phyloP scores from a whole-genome alignment of 1,140 invertebrate species.

The Leptinotarsa lineolata region DNA sequence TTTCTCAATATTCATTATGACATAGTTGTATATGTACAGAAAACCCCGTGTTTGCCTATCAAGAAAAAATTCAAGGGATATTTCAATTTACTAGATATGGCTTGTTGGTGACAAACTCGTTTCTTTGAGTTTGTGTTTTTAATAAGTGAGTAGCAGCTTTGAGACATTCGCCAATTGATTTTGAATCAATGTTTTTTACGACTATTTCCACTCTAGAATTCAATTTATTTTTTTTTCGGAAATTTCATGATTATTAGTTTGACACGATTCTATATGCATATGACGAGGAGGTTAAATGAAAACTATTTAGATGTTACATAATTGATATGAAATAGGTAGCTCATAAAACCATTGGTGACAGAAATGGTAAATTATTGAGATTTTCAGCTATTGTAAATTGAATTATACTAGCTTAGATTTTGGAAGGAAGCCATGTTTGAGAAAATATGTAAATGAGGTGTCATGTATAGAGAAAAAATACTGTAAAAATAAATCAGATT shows the following conservation, averaged over 20 bases:
- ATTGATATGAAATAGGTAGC: slow-evolving; percentile 4
- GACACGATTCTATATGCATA: not conserved
- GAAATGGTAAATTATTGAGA: no score
- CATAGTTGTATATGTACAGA: slow-evolving; percentile 41
- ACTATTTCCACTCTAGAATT: not conserved
- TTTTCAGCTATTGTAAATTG: no score
- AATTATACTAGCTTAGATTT: not conserved
- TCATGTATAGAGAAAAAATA: not conserved
- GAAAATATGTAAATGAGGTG: not conserved
- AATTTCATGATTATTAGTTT: slow-evolving; percentile 4
- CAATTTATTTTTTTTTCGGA: not conserved
- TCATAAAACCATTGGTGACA: not conserved
- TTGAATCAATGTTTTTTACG: slow-evolving; percentile 11
- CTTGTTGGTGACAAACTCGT: slow-evolving; percentile 21
- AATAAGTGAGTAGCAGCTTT: slow-evolving; percentile 23
- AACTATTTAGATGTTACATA: slow-evolving; percentile 10
- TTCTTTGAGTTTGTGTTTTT: slow-evolving; percentile 26
- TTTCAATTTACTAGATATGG: slow-evolving; percentile 22
- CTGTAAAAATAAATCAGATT: slow-evolving; percentile 12
- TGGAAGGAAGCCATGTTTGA: not conserved
- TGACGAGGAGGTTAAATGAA: not conserved
- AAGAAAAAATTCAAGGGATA: slow-evolving; percentile 2
- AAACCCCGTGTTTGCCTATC: slow-evolving; percentile 37
- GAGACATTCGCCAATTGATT: slow-evolving; percentile 28
- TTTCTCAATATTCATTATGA: slow-evolving; percentile 24